These are phyloP conservation scores for Melopsittacus undulatus DNA, from an alignment of 2,797 vertebrate genomes.

Conservation along the genomic window DNA sequence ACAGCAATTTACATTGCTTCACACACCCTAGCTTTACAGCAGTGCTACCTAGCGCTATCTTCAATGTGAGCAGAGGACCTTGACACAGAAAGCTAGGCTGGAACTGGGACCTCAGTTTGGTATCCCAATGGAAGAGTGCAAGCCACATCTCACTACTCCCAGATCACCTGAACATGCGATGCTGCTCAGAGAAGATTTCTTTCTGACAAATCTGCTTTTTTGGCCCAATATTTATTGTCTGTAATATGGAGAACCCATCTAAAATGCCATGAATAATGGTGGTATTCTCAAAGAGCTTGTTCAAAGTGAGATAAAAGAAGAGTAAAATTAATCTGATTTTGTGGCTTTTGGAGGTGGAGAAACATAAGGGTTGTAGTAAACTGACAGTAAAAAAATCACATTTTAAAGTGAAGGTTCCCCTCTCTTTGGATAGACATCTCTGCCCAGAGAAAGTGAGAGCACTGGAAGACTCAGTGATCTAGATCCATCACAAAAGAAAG, in stretches of 20 bases:
- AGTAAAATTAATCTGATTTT: background rate
- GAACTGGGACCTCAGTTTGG: background rate
- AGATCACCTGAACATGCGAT: background rate
- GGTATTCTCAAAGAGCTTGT: background rate
- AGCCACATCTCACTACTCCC: background rate
- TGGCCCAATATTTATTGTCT: background rate
- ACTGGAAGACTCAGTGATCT: background rate
- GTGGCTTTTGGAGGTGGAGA: background rate
- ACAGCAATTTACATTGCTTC: background rate
- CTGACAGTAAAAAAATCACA: background rate
- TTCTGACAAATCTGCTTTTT: background rate
- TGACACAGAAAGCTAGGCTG: background rate
- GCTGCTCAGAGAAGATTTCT: background rate
- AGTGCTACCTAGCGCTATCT: background rate
- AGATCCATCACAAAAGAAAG: background rate
- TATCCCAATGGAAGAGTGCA: background rate
- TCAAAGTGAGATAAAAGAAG: background rate
- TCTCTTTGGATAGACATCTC: background rate
- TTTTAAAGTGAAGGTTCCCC: background rate
- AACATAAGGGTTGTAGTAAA: background rate
- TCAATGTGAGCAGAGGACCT: background rate
- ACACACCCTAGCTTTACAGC: background rate
- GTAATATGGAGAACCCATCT: background rate
- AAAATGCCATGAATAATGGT: background rate
- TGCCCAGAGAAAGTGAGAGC: accelerated